Conservation (phyloP, 1,140 invertebrate species). For the Pemphigus obesinymphae region DNA sequence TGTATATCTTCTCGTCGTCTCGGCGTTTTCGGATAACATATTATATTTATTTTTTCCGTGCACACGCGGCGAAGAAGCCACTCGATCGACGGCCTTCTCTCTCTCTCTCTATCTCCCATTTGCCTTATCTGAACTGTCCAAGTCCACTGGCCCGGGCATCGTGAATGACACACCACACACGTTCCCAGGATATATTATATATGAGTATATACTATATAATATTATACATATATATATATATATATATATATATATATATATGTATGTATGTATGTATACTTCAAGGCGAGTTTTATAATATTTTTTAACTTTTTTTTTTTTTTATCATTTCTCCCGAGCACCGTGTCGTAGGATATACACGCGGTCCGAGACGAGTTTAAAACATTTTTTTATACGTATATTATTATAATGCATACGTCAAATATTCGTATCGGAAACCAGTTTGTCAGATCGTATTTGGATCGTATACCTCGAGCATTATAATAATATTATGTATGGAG, state of each 20-base stretch:
- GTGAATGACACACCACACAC: slow-evolving; percentile 11
- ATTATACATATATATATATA: too few relatives aligned
- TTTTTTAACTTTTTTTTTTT: neutral
- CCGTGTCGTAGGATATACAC: neutral
- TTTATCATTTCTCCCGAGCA: neutral
- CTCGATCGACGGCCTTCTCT: neutral
- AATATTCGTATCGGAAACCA: slow-evolving; percentile 34
- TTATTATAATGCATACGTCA: slow-evolving; percentile 33
- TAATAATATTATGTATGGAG: neutral
- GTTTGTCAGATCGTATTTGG: slow-evolving; percentile 21
- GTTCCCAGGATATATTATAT: slow-evolving; percentile 13
- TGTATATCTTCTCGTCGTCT: neutral
- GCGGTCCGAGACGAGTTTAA: slow-evolving; percentile 19
- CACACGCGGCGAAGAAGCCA: neutral
- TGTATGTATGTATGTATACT: neutral
- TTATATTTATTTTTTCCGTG: neutral
- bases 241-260: neutral
- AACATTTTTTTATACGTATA: neutral
- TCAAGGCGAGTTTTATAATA: neutral
- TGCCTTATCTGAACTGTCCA: slow-evolving; percentile 29
- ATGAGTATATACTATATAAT: too few relatives aligned
- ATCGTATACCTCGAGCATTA: neutral
- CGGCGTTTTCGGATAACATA: slow-evolving; percentile 13
- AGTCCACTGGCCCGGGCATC: neutral
- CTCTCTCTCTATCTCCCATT: neutral